phyloP scores from a whole-genome alignment of 2,888 invertebrate genomes.

The Glyphotaelius pellucidus region DNA sequence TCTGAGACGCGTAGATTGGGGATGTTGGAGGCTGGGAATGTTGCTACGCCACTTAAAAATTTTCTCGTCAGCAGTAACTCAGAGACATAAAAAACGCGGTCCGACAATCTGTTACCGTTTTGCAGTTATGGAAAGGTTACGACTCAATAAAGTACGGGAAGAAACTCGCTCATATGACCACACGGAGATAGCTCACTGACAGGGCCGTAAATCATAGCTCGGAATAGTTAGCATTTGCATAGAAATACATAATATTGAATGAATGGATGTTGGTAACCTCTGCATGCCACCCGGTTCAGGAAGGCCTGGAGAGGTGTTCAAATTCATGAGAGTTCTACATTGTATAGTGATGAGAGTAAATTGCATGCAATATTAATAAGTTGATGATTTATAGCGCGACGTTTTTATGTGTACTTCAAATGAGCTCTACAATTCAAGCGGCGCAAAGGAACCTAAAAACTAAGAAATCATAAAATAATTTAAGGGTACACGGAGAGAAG shows the following conservation, averaged over 20 bases:
- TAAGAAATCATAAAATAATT: background rate
- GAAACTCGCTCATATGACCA: conserved; percentile 5
- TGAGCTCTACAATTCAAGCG: background rate
- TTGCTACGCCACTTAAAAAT: background rate
- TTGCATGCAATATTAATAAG: background rate
- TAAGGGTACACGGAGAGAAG: background rate
- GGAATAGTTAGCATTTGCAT: background rate
- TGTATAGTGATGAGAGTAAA: no score
- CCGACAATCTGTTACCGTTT: conserved; percentile 20
- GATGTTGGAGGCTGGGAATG: background rate
- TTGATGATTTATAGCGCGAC: background rate
- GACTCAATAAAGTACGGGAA: conserved; percentile 33
- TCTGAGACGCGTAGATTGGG: no score
- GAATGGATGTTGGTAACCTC: conserved; percentile 2
- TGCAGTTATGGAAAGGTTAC: conserved; percentile 20
- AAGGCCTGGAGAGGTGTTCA: background rate
- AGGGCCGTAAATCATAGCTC: background rate
- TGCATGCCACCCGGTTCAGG: background rate
- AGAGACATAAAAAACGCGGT: background rate
- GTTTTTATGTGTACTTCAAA: background rate
- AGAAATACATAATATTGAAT: background rate
- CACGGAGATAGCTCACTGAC: conserved; percentile 3
- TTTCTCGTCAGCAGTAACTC: conserved; percentile 3
- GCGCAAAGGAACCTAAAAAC: background rate
- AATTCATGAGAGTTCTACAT: background rate